Base-by-base conservation (phyloP, 2,888 invertebrate species). In the Acrobasis repandana region DNA sequence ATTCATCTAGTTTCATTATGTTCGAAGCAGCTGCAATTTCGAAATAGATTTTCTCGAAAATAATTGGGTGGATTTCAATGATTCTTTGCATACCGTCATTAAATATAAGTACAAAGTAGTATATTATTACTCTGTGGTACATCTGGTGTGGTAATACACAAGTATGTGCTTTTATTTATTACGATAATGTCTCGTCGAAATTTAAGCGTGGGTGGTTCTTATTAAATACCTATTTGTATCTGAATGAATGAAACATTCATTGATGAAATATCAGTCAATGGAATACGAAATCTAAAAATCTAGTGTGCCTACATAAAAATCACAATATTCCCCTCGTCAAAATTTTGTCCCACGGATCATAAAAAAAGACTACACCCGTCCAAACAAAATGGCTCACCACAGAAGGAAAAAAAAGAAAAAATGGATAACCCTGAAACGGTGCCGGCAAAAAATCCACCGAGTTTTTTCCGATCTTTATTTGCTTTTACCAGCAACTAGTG, bases 381-480 rank as follows among this genome's bases (percentile, higher is more conserved):
- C 57, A 59, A 62, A 61, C 48, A 60, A 61, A 65, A 63, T 59
- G 61, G 61, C 49, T 38, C 56, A 61, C 59, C 63, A 52, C 69
- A 65, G 67, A 65, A 69, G 66, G 79, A 76, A 73, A 73, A 70
- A 76, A 79, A 77, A 71, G 69, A 62, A 79, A 75, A 80, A 81
- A 79, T 73, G 79, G 78, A 82, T 83, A 85, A 81, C 79, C 81
- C 79, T 80, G 83, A 86, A 86, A 86, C 80, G 73, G 79, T 70
- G 72, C 76, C 78, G 71, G 72, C 76, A 84, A 86, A 88, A 87
- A 84, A 76, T 76, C 82, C 74, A 77, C 79, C 78, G 81, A 80
- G 73, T 80, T 86, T 88, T 88, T 84, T 79, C 82, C 82, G 75
- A 88, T 89, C 84, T 89, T 88, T 90, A 88, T 91, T 90, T 87